phyloP scores from a whole-genome alignment of 2,888 invertebrate species.

The Amiota minor region DNA sequence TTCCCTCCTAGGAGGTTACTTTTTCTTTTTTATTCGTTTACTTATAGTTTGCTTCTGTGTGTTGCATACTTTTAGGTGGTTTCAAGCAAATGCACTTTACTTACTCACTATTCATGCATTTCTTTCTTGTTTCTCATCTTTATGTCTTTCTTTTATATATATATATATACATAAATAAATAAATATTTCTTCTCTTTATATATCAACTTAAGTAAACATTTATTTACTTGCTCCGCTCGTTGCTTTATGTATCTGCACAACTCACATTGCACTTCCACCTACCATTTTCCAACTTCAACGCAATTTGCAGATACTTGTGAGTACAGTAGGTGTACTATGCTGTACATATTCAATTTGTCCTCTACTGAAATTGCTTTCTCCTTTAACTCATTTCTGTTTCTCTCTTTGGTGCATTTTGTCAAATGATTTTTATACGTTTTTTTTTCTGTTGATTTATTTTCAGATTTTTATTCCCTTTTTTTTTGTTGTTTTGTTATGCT shows the following conservation, averaged over 20 bases:
- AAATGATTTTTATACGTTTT: conserved; percentile 64
- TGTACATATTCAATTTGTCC: conserved; percentile 64
- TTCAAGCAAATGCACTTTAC: conserved; percentile 38
- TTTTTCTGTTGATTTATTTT: conserved; percentile 13
- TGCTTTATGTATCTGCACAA: conserved; percentile 39
- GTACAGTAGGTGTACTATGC: too few species aligned
- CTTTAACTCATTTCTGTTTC: not conserved
- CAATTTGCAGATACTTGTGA: not conserved
- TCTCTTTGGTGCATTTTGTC: conserved; percentile 64
- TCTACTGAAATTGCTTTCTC: conserved; percentile 65
- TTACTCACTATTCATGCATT: conserved; percentile 30
- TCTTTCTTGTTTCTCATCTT: conserved; percentile 52
- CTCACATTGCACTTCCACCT: conserved; percentile 16
- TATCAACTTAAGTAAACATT: conserved; percentile 37
- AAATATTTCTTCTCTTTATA: conserved; percentile 31
- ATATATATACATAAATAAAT: conserved; percentile 28
- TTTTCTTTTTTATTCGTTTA: conserved; percentile 45
- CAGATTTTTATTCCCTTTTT: conserved; percentile 33
- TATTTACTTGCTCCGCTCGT: conserved; percentile 52
- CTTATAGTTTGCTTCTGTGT: not conserved
- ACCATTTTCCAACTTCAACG: not conserved
- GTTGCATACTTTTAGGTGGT: conserved; percentile 66
- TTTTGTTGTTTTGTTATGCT: conserved; percentile 56
- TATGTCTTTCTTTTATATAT: conserved; percentile 42
- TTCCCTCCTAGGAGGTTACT: too few species aligned